Conservation (phyloP, 2,113 vertebrate species). For the Cyanoramphus novaezelandiae region DNA sequence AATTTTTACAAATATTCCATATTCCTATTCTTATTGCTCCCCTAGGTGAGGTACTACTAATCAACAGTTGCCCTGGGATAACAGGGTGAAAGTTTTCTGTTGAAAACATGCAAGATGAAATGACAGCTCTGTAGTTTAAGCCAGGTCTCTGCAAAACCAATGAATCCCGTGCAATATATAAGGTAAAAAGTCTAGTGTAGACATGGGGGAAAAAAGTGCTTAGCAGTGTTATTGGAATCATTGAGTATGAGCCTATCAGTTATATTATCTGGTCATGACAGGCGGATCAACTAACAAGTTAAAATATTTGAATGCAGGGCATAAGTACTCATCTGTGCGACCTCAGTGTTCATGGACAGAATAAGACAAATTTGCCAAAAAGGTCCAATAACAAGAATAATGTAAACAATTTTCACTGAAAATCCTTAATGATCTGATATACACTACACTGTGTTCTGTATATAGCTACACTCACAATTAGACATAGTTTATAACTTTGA, state of each 20-base stretch:
- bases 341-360: neutral
- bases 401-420: neutral
- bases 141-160: neutral
- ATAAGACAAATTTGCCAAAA: neutral
- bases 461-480: neutral
- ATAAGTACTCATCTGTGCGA: neutral
- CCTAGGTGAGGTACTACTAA: neutral
- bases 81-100: neutral
- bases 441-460: neutral
- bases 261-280: neutral
- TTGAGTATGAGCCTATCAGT: neutral
- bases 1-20: neutral
- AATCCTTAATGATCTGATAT: neutral
- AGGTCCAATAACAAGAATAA: neutral
- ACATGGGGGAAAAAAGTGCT: neutral
- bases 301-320: neutral
- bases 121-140: neutral
- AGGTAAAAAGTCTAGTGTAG: neutral
- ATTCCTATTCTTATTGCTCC: neutral
- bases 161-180: neutral
- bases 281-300: neutral
- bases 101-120: neutral
- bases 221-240: neutral
- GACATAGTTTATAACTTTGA: neutral
- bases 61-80: neutral